These are phyloP conservation scores for Acrocephalus scirpaceus DNA, from an alignment of 2,797 vertebrate species.

Conservation along the genomic window DNA sequence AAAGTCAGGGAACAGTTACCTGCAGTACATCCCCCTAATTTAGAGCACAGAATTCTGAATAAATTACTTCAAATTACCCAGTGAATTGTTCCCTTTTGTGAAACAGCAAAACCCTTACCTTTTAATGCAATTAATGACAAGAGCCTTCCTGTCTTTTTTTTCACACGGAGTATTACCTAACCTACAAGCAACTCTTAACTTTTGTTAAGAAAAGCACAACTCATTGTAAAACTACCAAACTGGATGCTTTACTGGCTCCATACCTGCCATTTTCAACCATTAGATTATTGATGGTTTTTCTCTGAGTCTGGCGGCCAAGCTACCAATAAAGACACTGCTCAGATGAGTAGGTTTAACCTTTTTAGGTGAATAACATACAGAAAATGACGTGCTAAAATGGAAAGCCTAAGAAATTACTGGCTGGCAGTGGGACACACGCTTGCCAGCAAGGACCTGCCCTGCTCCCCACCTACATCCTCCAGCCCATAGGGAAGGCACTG, in stretches of 20 bases:
- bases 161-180: neutral
- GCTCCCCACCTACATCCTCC: neutral
- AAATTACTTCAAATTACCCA: constrained; percentile 35
- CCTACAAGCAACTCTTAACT: neutral
- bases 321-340: neutral
- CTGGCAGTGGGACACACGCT: neutral
- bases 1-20: constrained; percentile 11
- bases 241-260: neutral
- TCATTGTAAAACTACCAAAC: neutral
- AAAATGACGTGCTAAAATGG: neutral
- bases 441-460: neutral
- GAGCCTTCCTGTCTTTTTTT: neutral
- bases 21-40: neutral
- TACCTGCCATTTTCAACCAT: neutral
- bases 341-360: neutral
- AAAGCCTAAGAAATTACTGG: neutral
- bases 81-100: neutral
- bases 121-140: neutral
- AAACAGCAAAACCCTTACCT: constrained; percentile 3
- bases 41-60: neutral
- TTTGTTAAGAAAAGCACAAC: neutral
- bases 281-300: neutral
- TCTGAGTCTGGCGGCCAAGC: neutral
- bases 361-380: neutral
- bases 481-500: neutral